Evolutionary conservation across 2,797 vertebrate species (phyloP).

Genomic region (Phylloscopus collybita): DNA sequence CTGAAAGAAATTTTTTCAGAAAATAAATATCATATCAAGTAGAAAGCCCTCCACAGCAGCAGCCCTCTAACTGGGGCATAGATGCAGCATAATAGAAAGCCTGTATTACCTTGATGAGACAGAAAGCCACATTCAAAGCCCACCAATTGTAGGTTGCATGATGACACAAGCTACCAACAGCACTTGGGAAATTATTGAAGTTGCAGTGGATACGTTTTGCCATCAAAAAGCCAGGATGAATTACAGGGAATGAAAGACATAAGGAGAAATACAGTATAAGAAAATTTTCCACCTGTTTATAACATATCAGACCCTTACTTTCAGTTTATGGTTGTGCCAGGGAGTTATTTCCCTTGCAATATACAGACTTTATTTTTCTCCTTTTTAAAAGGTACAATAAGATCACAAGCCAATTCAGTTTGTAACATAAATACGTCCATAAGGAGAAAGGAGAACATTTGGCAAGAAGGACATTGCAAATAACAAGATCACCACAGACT

Average conservation of each 20-base stretch:
- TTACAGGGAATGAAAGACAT: neutral
- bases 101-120: neutral
- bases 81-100: neutral
- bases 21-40: neutral
- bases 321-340: neutral
- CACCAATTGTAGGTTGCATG: neutral
- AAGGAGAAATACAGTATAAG: neutral
- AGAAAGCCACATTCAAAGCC: neutral
- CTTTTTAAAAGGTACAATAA: neutral
- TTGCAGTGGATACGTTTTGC: neutral
- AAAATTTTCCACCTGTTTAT: neutral
- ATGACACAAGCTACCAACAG: neutral
- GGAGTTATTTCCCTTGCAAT: neutral
- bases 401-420: neutral
- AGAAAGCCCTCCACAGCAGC: neutral
- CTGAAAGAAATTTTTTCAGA: neutral
- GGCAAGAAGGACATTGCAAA: neutral
- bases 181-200: neutral
- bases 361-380: neutral
- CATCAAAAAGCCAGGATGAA: conserved; percentile 13
- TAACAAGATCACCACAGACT: neutral
- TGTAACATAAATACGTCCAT: neutral
- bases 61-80: neutral
- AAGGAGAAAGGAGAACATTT: neutral
- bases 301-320: neutral